Evolutionary conservation across 1,140 invertebrate genomes (phyloP).

Genomic region (Kradibia gibbosae): DNA sequence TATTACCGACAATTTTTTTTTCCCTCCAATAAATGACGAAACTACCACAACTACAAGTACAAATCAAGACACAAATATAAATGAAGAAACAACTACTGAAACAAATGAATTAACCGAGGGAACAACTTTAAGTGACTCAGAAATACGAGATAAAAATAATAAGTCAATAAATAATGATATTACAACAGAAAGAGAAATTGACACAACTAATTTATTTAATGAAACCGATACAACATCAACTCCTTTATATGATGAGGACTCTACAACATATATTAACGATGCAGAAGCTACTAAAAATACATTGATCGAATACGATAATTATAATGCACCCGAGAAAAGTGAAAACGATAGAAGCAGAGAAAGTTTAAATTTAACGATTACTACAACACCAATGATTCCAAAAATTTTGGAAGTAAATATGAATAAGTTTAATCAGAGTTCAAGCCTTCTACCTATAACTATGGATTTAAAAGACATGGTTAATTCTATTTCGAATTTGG

Average conservation of each 20-base stretch:
- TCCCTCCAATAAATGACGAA: slow-evolving; percentile 56
- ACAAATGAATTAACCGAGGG: slow-evolving; percentile 36
- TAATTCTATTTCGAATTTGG: slow-evolving; percentile 12
- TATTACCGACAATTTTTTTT: slow-evolving; percentile 70
- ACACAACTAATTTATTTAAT: slow-evolving; percentile 5
- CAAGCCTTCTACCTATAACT: slow-evolving; percentile 50
- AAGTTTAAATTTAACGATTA: background rate
- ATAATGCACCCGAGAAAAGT: background rate
- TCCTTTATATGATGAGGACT: background rate
- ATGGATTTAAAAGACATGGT: background rate
- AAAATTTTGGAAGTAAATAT: background rate
- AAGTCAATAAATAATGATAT: slow-evolving; percentile 29
- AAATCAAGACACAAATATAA: slow-evolving; percentile 53
- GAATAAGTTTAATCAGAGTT: slow-evolving; percentile 35
- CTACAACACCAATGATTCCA: background rate
- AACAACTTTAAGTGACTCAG: background rate
- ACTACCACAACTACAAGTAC: slow-evolving; percentile 43
- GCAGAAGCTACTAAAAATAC: background rate
- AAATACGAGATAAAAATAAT: background rate
- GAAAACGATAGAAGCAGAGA: background rate
- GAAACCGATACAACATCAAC: background rate
- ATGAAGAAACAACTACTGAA: slow-evolving; percentile 56
- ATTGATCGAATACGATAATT: background rate
- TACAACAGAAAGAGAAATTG: slow-evolving; percentile 44
- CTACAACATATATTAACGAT: slow-evolving; percentile 6